These are phyloP conservation scores for Patiria miniata DNA, from an alignment of 35 echinoderm and acorn worm genomes.

Conservation along the genomic window DNA sequence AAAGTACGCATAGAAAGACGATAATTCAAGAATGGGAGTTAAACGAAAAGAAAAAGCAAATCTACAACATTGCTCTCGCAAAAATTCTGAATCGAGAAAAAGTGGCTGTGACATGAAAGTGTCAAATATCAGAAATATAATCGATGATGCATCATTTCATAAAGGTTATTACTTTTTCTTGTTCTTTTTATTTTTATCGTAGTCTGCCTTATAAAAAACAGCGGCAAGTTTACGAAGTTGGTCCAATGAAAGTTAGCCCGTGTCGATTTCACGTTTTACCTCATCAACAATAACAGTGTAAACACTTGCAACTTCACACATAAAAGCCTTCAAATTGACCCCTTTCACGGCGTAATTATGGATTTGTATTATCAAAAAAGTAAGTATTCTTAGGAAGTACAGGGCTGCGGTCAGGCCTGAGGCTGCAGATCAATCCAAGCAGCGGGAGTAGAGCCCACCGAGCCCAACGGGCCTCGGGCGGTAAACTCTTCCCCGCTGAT, in stretches of 20 bases:
- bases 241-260: background rate
- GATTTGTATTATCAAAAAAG: background rate
- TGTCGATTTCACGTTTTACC: background rate
- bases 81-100: no score
- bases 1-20: background rate
- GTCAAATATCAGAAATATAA: no score
- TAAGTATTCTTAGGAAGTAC: background rate
- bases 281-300: conserved; percentile 20
- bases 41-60: no score
- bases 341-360: background rate
- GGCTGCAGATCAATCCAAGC: background rate
- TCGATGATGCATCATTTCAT: no score
- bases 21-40: background rate
- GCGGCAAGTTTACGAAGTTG: background rate
- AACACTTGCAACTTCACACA: conserved; percentile 17
- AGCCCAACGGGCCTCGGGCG: background rate
- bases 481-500: background rate
- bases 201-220: background rate
- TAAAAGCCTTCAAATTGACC: background rate
- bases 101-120: no score
- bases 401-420: background rate
- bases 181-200: background rate
- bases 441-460: background rate
- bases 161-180: background rate
- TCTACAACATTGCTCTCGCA: no score